These are phyloP conservation scores for Augochlorella aurata DNA, from an alignment of 2,888 invertebrate species.

Conservation along the genomic window DNA sequence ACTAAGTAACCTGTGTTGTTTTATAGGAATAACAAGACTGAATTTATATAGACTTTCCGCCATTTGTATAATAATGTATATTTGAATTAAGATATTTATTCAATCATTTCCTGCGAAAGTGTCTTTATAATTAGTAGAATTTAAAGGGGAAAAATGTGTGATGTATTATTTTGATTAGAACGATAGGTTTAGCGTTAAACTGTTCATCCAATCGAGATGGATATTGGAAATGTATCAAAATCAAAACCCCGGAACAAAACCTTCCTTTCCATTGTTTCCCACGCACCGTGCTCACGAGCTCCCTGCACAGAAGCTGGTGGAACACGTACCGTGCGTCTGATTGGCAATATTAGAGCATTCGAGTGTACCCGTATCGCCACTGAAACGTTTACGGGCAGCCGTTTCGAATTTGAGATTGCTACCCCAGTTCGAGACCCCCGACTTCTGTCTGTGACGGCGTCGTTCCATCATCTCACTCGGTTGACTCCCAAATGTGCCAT, in stretches of 20 bases:
- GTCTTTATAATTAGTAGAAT: too few relatives aligned
- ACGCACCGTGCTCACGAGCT: not conserved
- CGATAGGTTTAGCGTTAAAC: too few relatives aligned
- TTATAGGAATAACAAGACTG: too few relatives aligned
- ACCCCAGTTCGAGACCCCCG: slow-evolving; percentile 31
- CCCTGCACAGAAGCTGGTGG: not conserved
- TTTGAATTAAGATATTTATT: too few relatives aligned
- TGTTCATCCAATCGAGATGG: not conserved
- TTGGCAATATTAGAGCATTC: slow-evolving; percentile 42
- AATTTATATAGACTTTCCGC: too few relatives aligned
- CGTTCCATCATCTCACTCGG: slow-evolving; percentile 72
- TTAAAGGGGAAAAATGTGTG: too few relatives aligned
- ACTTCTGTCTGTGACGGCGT: slow-evolving; percentile 64
- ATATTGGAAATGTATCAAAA: not conserved
- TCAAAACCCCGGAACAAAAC: not conserved
- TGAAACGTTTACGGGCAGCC: slow-evolving; percentile 40
- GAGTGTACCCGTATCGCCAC: slow-evolving; percentile 34
- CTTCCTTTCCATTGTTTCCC: slow-evolving; percentile 19
- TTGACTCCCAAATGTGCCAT: slow-evolving; percentile 69
- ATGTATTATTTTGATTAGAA: too few relatives aligned
- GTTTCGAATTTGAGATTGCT: slow-evolving; percentile 67
- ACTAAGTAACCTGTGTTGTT: too few relatives aligned
- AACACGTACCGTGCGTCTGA: slow-evolving; percentile 13
- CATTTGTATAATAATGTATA: too few relatives aligned
- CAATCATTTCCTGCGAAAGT: too few relatives aligned